phyloP scores from a whole-genome alignment of 2,888 invertebrate genomes.

The Xylota sylvarum region DNA sequence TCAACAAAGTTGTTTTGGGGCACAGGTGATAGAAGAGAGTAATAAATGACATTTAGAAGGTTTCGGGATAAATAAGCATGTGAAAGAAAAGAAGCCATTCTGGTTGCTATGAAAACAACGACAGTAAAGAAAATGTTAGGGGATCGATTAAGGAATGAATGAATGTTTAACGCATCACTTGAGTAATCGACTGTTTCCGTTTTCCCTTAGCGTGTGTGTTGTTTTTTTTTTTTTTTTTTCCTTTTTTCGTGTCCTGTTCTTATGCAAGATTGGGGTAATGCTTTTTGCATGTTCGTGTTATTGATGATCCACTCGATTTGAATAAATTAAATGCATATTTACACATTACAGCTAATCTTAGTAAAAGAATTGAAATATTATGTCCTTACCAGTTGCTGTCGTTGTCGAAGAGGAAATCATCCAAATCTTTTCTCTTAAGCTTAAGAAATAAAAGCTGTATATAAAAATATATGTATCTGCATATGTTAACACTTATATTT shows the following conservation, averaged over 20 bases:
- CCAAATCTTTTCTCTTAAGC: not conserved
- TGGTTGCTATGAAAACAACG: slow-evolving; percentile 30
- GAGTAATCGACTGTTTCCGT: slow-evolving; percentile 52
- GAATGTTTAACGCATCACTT: slow-evolving; percentile 61
- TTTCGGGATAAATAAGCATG: slow-evolving; percentile 36
- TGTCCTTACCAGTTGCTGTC: not conserved
- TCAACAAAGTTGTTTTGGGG: not conserved
- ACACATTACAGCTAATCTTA: not conserved
- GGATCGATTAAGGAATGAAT: slow-evolving; percentile 57
- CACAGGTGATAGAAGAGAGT: slow-evolving; percentile 19
- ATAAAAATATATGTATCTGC: too few species aligned
- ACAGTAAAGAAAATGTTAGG: slow-evolving; percentile 25
- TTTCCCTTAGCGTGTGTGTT: slow-evolving; percentile 16
- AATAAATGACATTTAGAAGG: slow-evolving; percentile 54
- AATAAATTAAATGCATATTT: slow-evolving; percentile 5
- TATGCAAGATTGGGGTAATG: slow-evolving; percentile 17
- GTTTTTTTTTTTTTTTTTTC: not conserved
- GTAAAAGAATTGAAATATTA: not conserved
- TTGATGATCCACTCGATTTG: slow-evolving; percentile 14
- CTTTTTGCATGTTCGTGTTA: slow-evolving; percentile 35
- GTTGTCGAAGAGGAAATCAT: not conserved
- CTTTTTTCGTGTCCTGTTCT: not conserved
- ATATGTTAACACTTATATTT: too few species aligned
- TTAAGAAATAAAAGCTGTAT: not conserved
- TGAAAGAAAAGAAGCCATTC: slow-evolving; percentile 58